Evolutionary conservation across 92 coral and sea anemone species (phyloP).

Genomic region (Virgularia gustaviana): DNA sequence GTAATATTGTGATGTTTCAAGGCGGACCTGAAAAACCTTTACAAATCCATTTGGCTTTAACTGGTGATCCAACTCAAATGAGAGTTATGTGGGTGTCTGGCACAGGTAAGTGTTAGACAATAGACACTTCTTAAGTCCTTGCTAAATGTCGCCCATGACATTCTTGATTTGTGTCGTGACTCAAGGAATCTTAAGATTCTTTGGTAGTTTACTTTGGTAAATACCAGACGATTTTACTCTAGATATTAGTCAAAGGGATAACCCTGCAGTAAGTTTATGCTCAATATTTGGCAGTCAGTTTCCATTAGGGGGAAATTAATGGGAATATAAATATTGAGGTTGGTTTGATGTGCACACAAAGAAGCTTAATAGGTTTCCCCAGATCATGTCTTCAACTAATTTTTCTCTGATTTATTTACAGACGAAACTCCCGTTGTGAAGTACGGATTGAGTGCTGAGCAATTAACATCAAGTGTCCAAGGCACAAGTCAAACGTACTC

Average conservation of each 20-base stretch:
- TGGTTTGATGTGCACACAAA: too few species aligned
- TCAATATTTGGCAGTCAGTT: too few species aligned
- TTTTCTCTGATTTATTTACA: not conserved
- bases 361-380: too few species aligned
- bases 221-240: too few species aligned
- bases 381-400: too few species aligned
- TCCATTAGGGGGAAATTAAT: too few species aligned
- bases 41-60: slow-evolving; percentile 80
- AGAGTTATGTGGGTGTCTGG: slow-evolving; percentile 97
- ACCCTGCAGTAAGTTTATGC: too few species aligned
- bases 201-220: too few species aligned
- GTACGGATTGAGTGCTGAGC: slow-evolving; percentile 22
- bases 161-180: too few species aligned
- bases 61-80: slow-evolving; percentile 90
- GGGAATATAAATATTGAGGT: too few species aligned
- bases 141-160: not conserved
- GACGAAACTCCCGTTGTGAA: slow-evolving; percentile 47
- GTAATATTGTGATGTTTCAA: slow-evolving; percentile 67
- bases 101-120: slow-evolving; percentile 54
- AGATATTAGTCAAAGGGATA: too few species aligned
- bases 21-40: slow-evolving; percentile 74
- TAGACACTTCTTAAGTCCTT: not conserved
- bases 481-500: slow-evolving; percentile 57
- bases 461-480: slow-evolving; percentile 11
- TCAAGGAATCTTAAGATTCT: too few species aligned